These are phyloP conservation scores for Macropodus opercularis DNA, from an alignment of 2,797 vertebrate species.

Conservation along the genomic window DNA sequence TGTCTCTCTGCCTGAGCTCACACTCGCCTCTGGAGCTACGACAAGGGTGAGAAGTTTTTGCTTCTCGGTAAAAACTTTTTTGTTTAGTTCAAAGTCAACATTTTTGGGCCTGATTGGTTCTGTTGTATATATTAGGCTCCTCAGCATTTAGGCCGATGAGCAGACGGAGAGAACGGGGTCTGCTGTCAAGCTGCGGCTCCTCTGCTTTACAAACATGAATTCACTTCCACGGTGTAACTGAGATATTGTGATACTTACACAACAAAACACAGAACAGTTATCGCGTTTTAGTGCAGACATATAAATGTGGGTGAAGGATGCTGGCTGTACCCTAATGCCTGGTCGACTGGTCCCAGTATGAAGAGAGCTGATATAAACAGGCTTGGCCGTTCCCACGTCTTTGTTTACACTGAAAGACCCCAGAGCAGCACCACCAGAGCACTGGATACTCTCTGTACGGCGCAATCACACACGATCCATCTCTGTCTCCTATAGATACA, in stretches of 20 bases:
- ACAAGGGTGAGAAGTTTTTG: slow-evolving; percentile 13
- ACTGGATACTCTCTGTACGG: slow-evolving; percentile 70
- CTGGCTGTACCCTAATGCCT: slow-evolving; percentile 57
- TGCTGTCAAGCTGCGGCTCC: background rate
- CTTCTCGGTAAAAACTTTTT: slow-evolving; percentile 10
- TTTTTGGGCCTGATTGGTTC: slow-evolving; percentile 4
- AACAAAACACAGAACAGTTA: background rate
- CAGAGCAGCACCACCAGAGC: slow-evolving; percentile 70
- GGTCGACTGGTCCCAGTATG: slow-evolving; percentile 74
- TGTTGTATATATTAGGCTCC: slow-evolving; percentile 5
- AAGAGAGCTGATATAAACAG: slow-evolving; percentile 82
- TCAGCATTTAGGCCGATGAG: background rate
- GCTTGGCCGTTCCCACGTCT: slow-evolving; percentile 83
- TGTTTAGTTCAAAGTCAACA: slow-evolving; percentile 7
- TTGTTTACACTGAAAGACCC: slow-evolving; percentile 82
- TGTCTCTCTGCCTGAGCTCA: slow-evolving; percentile 38
- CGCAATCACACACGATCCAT: slow-evolving; percentile 70
- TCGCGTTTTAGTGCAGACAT: background rate
- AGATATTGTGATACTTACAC: background rate
- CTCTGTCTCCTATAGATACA: slow-evolving; percentile 55
- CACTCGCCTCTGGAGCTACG: slow-evolving; percentile 24
- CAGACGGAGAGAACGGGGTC: background rate
- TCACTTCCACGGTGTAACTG: background rate
- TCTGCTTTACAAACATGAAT: slow-evolving; percentile 2
- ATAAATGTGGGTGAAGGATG: slow-evolving; percentile 17